Percentiles rank a stretch among this genome's conserved stretches.
phyloP scores from a whole-genome alignment of 2,113 vertebrate species.

The Anolis carolinensis region DNA sequence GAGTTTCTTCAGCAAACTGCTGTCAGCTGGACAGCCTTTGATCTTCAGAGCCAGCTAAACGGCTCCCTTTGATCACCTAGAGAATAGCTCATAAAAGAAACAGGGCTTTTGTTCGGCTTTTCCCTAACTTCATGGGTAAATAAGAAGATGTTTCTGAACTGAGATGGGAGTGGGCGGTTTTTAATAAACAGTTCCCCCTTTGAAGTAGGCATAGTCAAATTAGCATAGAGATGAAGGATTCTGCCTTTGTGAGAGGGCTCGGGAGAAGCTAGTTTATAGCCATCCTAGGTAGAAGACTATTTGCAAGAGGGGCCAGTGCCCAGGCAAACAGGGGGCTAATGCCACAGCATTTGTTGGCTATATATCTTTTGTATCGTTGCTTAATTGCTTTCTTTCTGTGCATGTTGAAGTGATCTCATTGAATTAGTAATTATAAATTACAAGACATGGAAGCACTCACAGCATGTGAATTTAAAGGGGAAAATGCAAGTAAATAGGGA shows the following conservation, averaged over 20 bases:
- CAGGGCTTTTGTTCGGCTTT: constrained; percentile 64
- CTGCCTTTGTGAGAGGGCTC: constrained; percentile 50
- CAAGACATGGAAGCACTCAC: neutral
- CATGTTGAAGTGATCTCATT: neutral
- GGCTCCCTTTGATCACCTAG: constrained; percentile 76
- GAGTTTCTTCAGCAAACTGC: constrained; percentile 63
- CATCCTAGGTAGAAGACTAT: constrained; percentile 37
- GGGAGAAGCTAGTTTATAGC: constrained; percentile 39
- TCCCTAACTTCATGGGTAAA: constrained; percentile 75
- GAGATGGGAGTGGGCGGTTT: constrained; percentile 66
- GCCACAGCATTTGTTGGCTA: neutral
- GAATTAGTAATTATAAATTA: neutral
- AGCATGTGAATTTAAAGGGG: neutral
- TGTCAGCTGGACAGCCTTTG: constrained; percentile 72
- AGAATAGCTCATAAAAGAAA: constrained; percentile 72
- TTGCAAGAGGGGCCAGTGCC: constrained; percentile 18
- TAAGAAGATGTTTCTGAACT: constrained; percentile 71
- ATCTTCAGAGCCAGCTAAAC: constrained; percentile 65
- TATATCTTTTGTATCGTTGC: neutral
- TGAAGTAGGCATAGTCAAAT: constrained; percentile 71
- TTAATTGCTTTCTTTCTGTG: neutral
- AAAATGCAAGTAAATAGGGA: neutral
- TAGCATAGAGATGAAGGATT: constrained; percentile 69
- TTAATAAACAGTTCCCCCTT: constrained; percentile 74
- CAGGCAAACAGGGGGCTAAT: neutral